Base-by-base conservation (phyloP, 37 sponge, comb jelly and placozoan genomes). In the Agelas oroides region DNA sequence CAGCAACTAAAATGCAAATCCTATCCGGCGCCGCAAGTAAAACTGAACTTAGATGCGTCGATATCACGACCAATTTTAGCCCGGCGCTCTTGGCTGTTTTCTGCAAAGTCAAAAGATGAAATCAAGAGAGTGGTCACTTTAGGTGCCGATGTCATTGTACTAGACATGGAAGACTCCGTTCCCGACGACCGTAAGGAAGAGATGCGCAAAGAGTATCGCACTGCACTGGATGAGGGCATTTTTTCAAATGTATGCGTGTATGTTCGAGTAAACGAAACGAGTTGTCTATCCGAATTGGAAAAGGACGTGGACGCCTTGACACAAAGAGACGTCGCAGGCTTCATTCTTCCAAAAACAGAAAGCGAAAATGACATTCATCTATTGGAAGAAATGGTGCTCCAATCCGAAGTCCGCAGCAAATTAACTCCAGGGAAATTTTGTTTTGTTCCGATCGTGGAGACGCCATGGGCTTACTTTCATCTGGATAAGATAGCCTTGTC, bases 111-210 rank as follows among this genome's bases (percentile, higher is more conserved):
- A 46, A 46, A 46, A 46, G 46, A 3, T 46, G 46, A 3, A 46
- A 12, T 46, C 8, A 46, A 46, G 8, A 46, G 8, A 46, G 46
- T 8, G 8, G 3, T 8, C 46, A 46, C 67, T 25, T 1, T 20
- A 1, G 33, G 67, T 18, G 33, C 76, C 13, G 76, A 76, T 33
- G 33, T 54, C 1, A 32, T 76, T 17, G 59, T 76, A 30, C 58
- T 76, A 17, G 76, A 76, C 53, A 14, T 76, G 57, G 76, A 76
- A 76, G 76, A 76, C 5, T 76, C 76, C 2, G 59, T 76, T 30
- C 55, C 25, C 1, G 27, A 14, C 1, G 59, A 53, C 21, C 32
- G 53, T 16, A 76, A 76, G 59, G 33, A 54, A 1, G 1, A 54
- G 27, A 55, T 76, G 28, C 0, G 57, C 19, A 55, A 76, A 21